Base-by-base conservation (phyloP, 1,140 invertebrate genomes). In the Calephelis virginiensis region DNA sequence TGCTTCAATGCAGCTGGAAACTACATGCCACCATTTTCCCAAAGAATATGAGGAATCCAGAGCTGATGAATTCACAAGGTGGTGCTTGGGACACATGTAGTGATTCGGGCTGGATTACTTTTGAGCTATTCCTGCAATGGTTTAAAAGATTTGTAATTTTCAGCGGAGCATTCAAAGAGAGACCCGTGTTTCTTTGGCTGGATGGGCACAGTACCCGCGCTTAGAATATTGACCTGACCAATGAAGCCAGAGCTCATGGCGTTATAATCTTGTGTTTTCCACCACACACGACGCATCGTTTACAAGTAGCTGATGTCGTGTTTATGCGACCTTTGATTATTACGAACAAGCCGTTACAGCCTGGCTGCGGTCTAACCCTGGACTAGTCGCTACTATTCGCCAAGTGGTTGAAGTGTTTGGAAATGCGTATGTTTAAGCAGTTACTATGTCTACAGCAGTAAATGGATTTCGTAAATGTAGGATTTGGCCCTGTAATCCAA, bases 1-100 rank as follows among this genome's bases (percentile, higher is more conserved):
- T 89, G 83, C 63, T 82, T 85, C 61, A 78, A 59, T 65, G 86
- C 88, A 48, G 64, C 74, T 28, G 85, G 86, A 53, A 50, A 61
- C 6, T 43, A 43, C 40, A 43, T 8, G 40, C 40, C 40, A 43
- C 40, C 40, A 43, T 43, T 5, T 43, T 43, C 7, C 40, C 40
- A 43, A 43, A 0, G 7, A 43, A 43, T 6, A 43, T 5, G 6
- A 43, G 1, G 40, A 43, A 7, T 43, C 40, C 40, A 43, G 40
- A 43, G 40, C 3, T 0, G 40, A 43, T 43, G 40, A 43, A 43
- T 43, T 43, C 40, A 43, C 40, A 43, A 64, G 70, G 81, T 50
- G 76, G 76, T 49, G 47, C 71, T 66, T 72, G 71, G 64, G 77
- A 47, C 43, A 64, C 56, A 64, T 75, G 74, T 61, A 69, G 73